Conservation (phyloP, 1,140 invertebrate species). For the Littorina saxatilis region DNA sequence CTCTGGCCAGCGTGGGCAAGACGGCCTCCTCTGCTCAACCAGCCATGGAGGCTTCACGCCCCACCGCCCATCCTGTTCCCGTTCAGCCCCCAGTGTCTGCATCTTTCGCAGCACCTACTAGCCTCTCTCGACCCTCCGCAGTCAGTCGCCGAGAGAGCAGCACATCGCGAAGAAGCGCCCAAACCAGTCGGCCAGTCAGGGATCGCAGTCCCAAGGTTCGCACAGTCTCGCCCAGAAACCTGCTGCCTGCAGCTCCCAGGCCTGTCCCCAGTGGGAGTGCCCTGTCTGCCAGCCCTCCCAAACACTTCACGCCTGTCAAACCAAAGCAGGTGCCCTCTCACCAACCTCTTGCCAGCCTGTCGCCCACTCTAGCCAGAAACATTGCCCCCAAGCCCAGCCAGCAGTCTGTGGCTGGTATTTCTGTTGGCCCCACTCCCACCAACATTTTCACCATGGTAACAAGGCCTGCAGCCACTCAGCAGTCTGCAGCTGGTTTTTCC, state of each 20-base stretch:
- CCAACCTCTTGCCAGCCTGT: background rate
- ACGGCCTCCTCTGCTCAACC: background rate
- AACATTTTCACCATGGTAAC: background rate
- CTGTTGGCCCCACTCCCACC: too few relatives aligned
- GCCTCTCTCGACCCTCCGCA: background rate
- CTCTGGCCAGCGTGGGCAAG: conserved; percentile 1
- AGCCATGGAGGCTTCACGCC: background rate
- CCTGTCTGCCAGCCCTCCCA: background rate
- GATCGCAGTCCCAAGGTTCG: background rate
- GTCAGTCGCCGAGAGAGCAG: too few relatives aligned
- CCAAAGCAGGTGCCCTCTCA: background rate
- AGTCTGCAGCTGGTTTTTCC: background rate
- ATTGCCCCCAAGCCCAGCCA: background rate
- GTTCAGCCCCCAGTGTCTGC: background rate
- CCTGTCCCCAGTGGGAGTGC: background rate
- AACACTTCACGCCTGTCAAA: background rate
- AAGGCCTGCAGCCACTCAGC: background rate
- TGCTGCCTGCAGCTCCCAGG: background rate
- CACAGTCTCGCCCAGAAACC: background rate
- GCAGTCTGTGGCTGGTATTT: background rate
- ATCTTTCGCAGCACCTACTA: background rate
- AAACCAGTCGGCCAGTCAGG: background rate
- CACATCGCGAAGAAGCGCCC: too few relatives aligned
- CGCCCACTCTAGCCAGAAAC: background rate
- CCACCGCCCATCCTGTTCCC: background rate